A percentile compares a stretch with the other conserved stretches of the same genome.
phyloP scores from a whole-genome alignment of 2,797 vertebrate genomes.

The Chromobotia macracanthus region DNA sequence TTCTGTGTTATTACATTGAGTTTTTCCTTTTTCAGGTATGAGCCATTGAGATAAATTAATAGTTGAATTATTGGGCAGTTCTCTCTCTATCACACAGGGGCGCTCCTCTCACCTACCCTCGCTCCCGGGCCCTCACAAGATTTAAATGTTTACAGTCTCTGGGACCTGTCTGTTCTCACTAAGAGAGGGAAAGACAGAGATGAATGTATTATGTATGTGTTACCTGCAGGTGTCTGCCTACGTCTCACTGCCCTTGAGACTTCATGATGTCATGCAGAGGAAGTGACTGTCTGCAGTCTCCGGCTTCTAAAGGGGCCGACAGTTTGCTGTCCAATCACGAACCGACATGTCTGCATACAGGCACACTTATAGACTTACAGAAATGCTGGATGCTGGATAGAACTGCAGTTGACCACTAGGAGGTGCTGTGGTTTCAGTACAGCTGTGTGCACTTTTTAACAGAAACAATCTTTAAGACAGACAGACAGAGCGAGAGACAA shows the following conservation, averaged over 20 bases:
- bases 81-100: neutral
- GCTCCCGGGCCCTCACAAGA: neutral
- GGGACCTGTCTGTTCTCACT: neutral
- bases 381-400: neutral
- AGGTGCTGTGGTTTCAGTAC: constrained; percentile 45
- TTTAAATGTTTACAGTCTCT: constrained; percentile 13
- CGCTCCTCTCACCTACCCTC: neutral
- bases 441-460: neutral
- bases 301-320: neutral
- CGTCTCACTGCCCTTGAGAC: constrained; percentile 3
- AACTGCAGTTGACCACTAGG: constrained; percentile 16
- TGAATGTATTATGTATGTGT: constrained; percentile 23
- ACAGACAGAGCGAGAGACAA: neutral
- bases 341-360: neutral
- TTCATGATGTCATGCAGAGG: neutral
- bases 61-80: neutral
- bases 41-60: neutral
- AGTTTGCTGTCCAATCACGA: neutral
- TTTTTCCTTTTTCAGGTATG: neutral
- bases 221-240: constrained; percentile 8
- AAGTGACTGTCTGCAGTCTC: neutral
- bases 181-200: constrained; percentile 4
- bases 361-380: neutral
- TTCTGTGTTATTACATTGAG: neutral
- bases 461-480: constrained; percentile 1